Percentiles rank a stretch among this genome's conserved stretches.
Evolutionary conservation across 2,797 vertebrate genomes (phyloP).

Genomic region (Eremophila alpestris): DNA sequence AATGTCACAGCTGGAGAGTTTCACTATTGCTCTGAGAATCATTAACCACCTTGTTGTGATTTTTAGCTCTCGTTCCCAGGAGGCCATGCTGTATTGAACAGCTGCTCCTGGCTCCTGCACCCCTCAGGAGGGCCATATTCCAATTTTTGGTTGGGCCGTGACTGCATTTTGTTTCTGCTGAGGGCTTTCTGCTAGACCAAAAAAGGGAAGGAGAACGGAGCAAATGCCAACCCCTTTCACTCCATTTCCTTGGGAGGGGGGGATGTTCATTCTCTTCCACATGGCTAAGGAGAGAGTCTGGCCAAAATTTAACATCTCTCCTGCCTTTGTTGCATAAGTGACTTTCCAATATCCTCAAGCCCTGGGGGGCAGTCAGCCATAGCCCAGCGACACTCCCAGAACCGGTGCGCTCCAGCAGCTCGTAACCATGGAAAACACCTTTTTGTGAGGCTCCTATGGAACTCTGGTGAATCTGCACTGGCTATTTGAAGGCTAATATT

Average conservation of each 20-base stretch:
- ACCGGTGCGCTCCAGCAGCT: conserved; percentile 22
- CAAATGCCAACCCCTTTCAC: conserved; percentile 49
- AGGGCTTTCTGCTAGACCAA: conserved; percentile 61
- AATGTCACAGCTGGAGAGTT: conserved; percentile 69
- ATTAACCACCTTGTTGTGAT: conserved; percentile 69
- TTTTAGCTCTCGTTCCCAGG: conserved; percentile 49
- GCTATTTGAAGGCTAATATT: conserved; percentile 44
- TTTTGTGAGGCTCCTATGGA: background rate
- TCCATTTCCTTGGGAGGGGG: background rate
- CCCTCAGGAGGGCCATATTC: conserved; percentile 61
- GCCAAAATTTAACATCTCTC: conserved; percentile 48
- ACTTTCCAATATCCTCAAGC: conserved; percentile 49
- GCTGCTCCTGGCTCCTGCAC: conserved; percentile 65
- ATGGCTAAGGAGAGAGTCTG: conserved; percentile 11
- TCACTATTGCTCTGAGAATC: conserved; percentile 64
- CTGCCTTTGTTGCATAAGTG: conserved; percentile 52
- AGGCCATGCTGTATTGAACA: conserved; percentile 53
- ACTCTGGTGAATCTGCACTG: conserved; percentile 43
- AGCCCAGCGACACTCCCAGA: conserved; percentile 24
- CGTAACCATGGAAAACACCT: conserved; percentile 59
- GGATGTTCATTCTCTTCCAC: background rate
- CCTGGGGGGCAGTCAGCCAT: conserved; percentile 30
- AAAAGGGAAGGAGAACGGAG: conserved; percentile 56
- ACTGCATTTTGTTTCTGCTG: conserved; percentile 40
- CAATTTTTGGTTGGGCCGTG: conserved; percentile 51